Conservation (phyloP, 2,888 invertebrate genomes). For the Eurois occulta region DNA sequence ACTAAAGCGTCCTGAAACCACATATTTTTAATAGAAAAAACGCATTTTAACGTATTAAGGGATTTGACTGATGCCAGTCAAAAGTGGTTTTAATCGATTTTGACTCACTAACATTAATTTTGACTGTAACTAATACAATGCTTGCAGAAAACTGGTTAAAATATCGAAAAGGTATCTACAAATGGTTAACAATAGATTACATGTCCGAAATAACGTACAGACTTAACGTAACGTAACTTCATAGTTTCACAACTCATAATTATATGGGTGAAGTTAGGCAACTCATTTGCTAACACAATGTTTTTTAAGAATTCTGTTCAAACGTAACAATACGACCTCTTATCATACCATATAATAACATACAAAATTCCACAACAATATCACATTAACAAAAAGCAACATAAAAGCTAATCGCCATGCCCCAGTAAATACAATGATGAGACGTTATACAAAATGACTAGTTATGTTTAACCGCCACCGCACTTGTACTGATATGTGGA, state of each 20-base stretch:
- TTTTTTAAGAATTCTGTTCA: neutral
- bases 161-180: neutral
- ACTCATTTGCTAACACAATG: neutral
- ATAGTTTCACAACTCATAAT: neutral
- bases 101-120: no score
- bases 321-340: neutral
- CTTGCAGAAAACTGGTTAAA: neutral
- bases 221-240: no score
- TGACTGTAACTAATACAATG: neutral
- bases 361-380: neutral
- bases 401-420: slow-evolving; percentile 36
- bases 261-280: neutral
- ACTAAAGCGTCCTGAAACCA: no score
- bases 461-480: slow-evolving; percentile 58
- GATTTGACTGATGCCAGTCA: no score
- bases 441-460: slow-evolving; percentile 55
- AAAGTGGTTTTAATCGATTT: no score
- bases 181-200: no score
- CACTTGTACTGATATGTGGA: slow-evolving; percentile 66
- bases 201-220: no score
- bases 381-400: slow-evolving; percentile 7
- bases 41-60: no score
- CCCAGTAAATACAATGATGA: slow-evolving; percentile 57
- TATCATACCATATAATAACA: neutral
- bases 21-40: no score